phyloP scores from a whole-genome alignment of 2,113 vertebrate species.

The Phrynocephalus versicolor region DNA sequence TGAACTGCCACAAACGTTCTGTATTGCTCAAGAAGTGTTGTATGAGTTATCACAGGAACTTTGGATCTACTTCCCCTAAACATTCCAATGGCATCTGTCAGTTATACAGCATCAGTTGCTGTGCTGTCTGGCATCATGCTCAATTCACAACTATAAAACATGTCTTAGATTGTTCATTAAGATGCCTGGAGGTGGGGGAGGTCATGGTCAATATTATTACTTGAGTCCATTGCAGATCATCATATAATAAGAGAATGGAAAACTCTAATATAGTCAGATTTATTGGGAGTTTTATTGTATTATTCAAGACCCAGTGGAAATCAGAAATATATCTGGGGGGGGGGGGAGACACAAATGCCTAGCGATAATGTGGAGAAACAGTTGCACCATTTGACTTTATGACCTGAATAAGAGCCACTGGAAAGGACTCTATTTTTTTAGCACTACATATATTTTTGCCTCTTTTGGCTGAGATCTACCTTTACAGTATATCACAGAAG shows the following conservation, averaged over 20 bases:
- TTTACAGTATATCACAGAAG: too few relatives aligned
- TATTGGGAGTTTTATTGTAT: neutral
- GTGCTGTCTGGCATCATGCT: neutral
- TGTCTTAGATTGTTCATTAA: neutral
- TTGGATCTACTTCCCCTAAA: neutral
- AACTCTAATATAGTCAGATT: neutral
- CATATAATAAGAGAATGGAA: neutral
- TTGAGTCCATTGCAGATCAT: neutral
- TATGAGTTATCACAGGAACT: neutral
- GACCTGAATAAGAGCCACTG: neutral
- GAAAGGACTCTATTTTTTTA: neutral
- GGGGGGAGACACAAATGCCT: neutral
- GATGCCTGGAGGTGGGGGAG: neutral
- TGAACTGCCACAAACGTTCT: too few relatives aligned
- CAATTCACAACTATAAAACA: neutral
- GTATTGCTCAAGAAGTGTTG: neutral
- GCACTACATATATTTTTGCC: neutral
- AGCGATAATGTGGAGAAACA: neutral
- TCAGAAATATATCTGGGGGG: neutral
- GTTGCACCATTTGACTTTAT: neutral
- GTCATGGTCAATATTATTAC: neutral
- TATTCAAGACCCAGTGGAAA: neutral
- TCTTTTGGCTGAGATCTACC: neutral
- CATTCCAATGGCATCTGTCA: constrained; percentile 1
- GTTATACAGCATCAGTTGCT: neutral